Evolutionary conservation across 2,888 invertebrate species (phyloP).

Genomic region (Schizotus pectinicornis): DNA sequence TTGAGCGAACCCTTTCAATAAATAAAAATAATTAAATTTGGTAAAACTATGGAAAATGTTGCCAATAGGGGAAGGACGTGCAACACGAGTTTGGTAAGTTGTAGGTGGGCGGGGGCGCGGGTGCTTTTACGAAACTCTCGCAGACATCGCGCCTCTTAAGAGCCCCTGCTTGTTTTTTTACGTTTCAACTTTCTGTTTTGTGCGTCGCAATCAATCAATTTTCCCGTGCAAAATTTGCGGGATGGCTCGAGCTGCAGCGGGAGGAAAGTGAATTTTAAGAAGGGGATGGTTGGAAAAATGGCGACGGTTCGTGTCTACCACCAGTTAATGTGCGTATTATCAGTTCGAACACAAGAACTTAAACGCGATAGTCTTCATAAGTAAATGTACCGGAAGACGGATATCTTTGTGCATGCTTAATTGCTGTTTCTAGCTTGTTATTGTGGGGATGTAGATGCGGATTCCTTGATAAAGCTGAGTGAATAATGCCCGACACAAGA

Average conservation of each 20-base stretch:
- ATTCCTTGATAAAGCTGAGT: slow-evolving; percentile 48
- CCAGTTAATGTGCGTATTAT: slow-evolving; percentile 49
- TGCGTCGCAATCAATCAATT: slow-evolving; percentile 11
- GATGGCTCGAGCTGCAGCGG: too few species aligned
- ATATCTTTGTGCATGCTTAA: slow-evolving; percentile 58
- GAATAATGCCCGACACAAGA: slow-evolving; percentile 48
- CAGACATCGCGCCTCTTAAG: too few species aligned
- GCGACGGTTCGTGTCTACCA: slow-evolving; percentile 41
- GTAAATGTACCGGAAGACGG: slow-evolving; percentile 57
- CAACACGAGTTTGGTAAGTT: too few species aligned
- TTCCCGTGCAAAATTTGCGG: background rate
- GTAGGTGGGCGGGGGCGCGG: background rate
- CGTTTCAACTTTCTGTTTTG: slow-evolving; percentile 8
- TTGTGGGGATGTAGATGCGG: slow-evolving; percentile 46
- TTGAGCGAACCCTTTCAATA: too few species aligned
- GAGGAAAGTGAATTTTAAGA: slow-evolving; percentile 2
- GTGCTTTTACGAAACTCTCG: too few species aligned
- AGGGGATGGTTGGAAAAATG: background rate
- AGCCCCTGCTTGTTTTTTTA: background rate
- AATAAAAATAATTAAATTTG: too few species aligned
- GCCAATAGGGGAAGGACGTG: background rate
- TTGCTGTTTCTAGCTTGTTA: slow-evolving; percentile 52
- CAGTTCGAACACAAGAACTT: slow-evolving; percentile 46
- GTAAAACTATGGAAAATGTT: background rate
- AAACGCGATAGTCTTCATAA: slow-evolving; percentile 54